These are phyloP conservation scores for Ectobius pallidus DNA, from an alignment of 2,888 invertebrate genomes.

Conservation along the genomic window DNA sequence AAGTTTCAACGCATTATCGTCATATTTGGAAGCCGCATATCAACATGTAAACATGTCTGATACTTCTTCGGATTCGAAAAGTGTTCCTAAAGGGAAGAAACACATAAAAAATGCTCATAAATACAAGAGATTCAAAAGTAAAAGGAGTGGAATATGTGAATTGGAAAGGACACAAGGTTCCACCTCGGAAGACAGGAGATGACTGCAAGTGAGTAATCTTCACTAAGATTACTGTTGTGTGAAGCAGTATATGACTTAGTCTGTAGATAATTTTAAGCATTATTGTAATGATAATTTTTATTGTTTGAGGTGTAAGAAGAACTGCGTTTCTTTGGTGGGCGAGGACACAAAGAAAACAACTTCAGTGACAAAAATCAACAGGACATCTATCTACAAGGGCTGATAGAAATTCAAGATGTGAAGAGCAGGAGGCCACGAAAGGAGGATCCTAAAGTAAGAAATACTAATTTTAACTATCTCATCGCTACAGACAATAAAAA, in stretches of 20 bases:
- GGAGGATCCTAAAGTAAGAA: slow-evolving; percentile 11
- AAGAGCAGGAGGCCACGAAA: background rate
- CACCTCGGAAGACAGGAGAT: background rate
- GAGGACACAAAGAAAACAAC: background rate
- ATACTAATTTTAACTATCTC: background rate
- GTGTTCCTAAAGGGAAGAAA: slow-evolving; percentile 3
- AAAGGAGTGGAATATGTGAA: background rate
- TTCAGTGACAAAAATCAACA: background rate
- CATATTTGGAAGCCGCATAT: too few species aligned
- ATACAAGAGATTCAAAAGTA: too few species aligned
- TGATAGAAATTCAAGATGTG: slow-evolving; percentile 2
- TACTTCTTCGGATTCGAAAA: too few species aligned
- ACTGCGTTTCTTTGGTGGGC: background rate
- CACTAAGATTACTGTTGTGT: background rate
- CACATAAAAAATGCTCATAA: background rate
- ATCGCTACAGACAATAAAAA: background rate
- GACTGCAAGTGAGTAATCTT: background rate
- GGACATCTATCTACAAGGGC: background rate
- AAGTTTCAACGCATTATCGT: too few species aligned
- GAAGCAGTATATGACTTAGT: background rate
- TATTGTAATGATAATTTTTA: background rate
- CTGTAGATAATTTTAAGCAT: background rate
- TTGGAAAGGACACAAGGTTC: background rate
- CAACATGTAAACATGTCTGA: too few species aligned
- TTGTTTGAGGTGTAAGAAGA: background rate